These are phyloP conservation scores for Drosophila murphyi DNA, from an alignment of 1,140 invertebrate species.

Conservation along the genomic window DNA sequence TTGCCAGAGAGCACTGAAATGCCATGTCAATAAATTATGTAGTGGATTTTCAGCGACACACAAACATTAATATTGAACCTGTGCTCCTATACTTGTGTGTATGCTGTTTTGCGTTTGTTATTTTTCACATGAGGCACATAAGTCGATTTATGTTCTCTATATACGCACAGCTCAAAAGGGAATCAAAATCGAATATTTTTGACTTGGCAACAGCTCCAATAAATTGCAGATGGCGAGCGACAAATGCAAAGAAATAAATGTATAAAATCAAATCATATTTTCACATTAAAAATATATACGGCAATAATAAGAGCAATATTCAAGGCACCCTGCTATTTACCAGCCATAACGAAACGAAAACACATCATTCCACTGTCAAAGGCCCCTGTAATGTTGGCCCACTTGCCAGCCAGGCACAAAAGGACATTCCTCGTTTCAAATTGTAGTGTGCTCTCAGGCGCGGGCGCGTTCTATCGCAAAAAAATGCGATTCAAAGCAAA, in stretches of 20 bases:
- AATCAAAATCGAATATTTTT: slow-evolving; percentile 44
- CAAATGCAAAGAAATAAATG: slow-evolving; percentile 66
- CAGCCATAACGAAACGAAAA: slow-evolving; percentile 45
- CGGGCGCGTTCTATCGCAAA: slow-evolving; percentile 28
- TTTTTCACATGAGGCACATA: slow-evolving; percentile 52
- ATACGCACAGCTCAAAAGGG: slow-evolving; percentile 53
- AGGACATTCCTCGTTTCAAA: slow-evolving; percentile 63
- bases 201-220: slow-evolving; percentile 40
- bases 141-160: slow-evolving; percentile 76
- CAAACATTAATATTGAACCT: slow-evolving; percentile 40
- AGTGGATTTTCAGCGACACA: slow-evolving; percentile 70
- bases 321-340: slow-evolving; percentile 30
- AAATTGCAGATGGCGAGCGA: slow-evolving; percentile 63
- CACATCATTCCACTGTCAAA: slow-evolving; percentile 45
- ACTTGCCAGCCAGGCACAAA: slow-evolving; percentile 48
- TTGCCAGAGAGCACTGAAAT: slow-evolving; percentile 49
- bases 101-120: slow-evolving; percentile 23
- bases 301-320: slow-evolving; percentile 61
- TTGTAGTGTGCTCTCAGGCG: slow-evolving; percentile 69
- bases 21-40: slow-evolving; percentile 79
- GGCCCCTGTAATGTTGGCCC: neutral
- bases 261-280: slow-evolving; percentile 80
- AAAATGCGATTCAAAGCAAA: slow-evolving; percentile 73
- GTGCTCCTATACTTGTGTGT: slow-evolving; percentile 6
- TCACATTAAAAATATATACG: slow-evolving; percentile 57